These are phyloP conservation scores for Drosophila rhopaloa DNA, from an alignment of 1,140 invertebrate species.

Conservation along the genomic window DNA sequence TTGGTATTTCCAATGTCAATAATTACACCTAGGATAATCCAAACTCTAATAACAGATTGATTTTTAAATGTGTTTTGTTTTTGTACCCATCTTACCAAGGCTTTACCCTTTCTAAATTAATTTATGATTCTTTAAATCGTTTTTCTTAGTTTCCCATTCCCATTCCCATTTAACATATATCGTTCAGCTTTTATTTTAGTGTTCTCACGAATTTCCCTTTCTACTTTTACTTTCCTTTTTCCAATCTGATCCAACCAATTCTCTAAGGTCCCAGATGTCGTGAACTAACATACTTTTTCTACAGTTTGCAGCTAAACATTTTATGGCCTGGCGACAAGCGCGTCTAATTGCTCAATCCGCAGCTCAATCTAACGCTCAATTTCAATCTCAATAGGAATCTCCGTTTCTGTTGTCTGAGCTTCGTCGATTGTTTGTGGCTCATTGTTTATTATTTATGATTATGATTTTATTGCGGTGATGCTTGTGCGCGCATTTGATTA, in stretches of 20 bases:
- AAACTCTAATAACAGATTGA: too few species aligned
- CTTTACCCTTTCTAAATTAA: too few species aligned
- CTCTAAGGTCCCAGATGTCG: slow-evolving; percentile 15
- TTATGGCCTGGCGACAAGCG: slow-evolving; percentile 49
- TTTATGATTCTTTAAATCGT: too few species aligned
- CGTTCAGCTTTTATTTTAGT: background rate
- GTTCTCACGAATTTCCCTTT: slow-evolving; percentile 2
- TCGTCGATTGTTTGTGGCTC: slow-evolving; percentile 2
- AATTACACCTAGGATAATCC: too few species aligned
- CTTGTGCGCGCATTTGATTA: slow-evolving; percentile 63
- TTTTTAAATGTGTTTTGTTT: too few species aligned
- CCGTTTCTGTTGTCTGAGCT: slow-evolving; percentile 5
- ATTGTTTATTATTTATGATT: slow-evolving; percentile 45
- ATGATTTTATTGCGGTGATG: slow-evolving; percentile 41
- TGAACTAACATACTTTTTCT: slow-evolving; percentile 51
- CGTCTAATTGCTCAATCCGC: slow-evolving; percentile 66
- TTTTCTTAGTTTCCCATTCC: too few species aligned
- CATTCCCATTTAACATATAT: too few species aligned
- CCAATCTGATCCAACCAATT: slow-evolving; percentile 8
- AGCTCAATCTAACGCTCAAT: slow-evolving; percentile 16
- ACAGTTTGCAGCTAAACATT: slow-evolving; percentile 34
- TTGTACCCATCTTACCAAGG: too few species aligned
- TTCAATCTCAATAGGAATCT: slow-evolving; percentile 53
- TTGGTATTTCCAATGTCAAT: too few species aligned
- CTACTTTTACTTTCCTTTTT: background rate